Evolutionary conservation across 2,113 vertebrate species (phyloP), one percentile per base, ranked within the genome.

Genomic region (Hydropotes inermis): DNA sequence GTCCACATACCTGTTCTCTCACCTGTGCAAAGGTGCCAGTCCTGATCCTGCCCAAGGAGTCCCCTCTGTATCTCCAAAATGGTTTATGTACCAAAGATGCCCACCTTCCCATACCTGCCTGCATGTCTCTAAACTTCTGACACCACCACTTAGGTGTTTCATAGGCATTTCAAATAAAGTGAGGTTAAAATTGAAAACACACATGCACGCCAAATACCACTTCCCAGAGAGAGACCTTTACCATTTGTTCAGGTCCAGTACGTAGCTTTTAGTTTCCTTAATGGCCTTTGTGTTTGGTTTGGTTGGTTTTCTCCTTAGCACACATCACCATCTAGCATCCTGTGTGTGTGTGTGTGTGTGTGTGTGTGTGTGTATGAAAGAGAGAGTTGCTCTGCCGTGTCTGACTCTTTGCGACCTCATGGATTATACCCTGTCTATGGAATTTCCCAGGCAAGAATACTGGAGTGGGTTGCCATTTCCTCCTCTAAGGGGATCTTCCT

Each of bases 141-240:
- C 33, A 27, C 16, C 33, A 21, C 50, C 64, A 27, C 4, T 30
- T 23, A 10, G 6, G 50, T 64, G 17, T 52, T 33, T 36, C 55
- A 64, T 19, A 25, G 82, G 47, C 89, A 61, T 88, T 43, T 88
- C 50, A 36, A 5, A 47, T 47, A 67, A 14, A n/a, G 30, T 13
- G 0, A 1, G 17, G 27, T 39, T 33, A 8, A 45, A 21, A 74
- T 0, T 12, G 54, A 61, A 43, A 21, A 15, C 28, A 27, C 3
- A 0, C 30, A 6, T 8, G 7, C 45, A 7, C 0, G 1, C 33
- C 39, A 1, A 11, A 43, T 15, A 12, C 17, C 23, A 3, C 45
- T 39, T 64, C 64, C 54, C 21, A 13, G 81, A n/a, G 28, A 33
- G 81, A 21, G 1, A 7, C 5, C 52, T 70, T 57, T 39, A 43